Conservation (phyloP, 2,888 invertebrate genomes). For the Ormyrus labotus region DNA sequence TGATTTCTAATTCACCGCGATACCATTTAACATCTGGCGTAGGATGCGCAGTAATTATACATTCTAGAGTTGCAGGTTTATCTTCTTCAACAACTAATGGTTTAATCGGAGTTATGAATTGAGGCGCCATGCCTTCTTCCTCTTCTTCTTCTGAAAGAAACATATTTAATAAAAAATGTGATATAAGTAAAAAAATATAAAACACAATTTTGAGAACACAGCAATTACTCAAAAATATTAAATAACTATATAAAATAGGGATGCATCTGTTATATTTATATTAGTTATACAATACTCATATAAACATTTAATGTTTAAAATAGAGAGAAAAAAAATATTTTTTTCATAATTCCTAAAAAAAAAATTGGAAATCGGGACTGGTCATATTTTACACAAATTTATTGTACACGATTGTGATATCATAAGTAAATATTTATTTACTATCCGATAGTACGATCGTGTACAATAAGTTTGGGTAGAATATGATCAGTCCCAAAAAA, state of each 20-base stretch:
- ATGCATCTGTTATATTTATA: background rate
- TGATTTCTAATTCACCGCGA: constrained; percentile 80
- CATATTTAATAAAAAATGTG: no score
- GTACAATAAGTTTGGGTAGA: background rate
- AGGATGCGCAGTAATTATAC: constrained; percentile 83
- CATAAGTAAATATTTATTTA: background rate
- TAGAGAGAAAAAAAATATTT: no score
- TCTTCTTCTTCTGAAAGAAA: constrained; percentile 81
- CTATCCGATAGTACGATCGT: background rate
- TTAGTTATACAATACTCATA: no score
- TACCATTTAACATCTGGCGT: constrained; percentile 85
- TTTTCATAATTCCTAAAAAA: no score
- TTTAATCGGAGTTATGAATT: constrained; percentile 82
- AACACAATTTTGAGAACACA: no score
- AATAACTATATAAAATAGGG: background rate
- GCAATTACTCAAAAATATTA: background rate
- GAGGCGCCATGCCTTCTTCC: constrained; percentile 82
- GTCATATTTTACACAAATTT: no score
- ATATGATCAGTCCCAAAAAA: constrained; percentile 10
- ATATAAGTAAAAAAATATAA: no score
- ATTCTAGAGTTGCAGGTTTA: constrained; percentile 81
- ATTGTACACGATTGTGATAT: background rate
- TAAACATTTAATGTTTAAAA: no score
- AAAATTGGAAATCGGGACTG: no score
- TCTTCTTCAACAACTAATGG: constrained; percentile 81